Base-by-base conservation (phyloP, 2,797 vertebrate genomes). In the Echiichthys vipera region DNA sequence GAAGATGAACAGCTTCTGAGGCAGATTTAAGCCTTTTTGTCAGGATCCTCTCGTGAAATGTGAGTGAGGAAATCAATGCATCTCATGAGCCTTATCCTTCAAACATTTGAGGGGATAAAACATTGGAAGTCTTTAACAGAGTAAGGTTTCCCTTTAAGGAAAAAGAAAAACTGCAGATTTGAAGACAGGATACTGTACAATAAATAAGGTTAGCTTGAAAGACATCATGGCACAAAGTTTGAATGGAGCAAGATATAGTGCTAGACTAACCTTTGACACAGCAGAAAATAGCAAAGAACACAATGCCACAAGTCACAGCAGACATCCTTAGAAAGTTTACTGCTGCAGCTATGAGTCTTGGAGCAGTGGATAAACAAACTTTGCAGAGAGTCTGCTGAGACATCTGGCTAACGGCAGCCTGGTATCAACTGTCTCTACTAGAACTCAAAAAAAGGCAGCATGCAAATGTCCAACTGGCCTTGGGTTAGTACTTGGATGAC, bases 401-500 rank as follows among this genome's bases (percentile, higher is more conserved):
- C 45, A 69, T 64, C 65, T 70, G 71, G 62, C 68, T 70, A 47
- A 69, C 81, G 85, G 84, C 81, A 90, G 71, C 81, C 57, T 74
- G 74, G 34, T 74, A 62, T 76, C 73, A 84, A 80, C 70, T 56
- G 68, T 63, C 64, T 82, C 73, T 15, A 76, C 74, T 39, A 36
- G 30, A 64, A 34, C 27, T 36, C 71, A 59, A 47, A 68, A 49
- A 54, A 14, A 42, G 37, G 50, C 57, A 64, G 47, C 45, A 85
- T 79, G 75, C 74, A 75, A 85, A 88, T 83, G 40, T 66, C 65
- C 76, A 80, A 66, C 55, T 68, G 56, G 66, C 40, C 24, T n/a
- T 11, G n/a, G 49, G 58, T 59, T n/a, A n/a, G n/a, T n/a, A n/a
- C n/a, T n/a, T n/a, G n/a, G n/a, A n/a, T n/a, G n/a, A n/a, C n/a